These are phyloP conservation scores for Melieria picta DNA, from an alignment of 2,888 invertebrate genomes.

Conservation along the genomic window DNA sequence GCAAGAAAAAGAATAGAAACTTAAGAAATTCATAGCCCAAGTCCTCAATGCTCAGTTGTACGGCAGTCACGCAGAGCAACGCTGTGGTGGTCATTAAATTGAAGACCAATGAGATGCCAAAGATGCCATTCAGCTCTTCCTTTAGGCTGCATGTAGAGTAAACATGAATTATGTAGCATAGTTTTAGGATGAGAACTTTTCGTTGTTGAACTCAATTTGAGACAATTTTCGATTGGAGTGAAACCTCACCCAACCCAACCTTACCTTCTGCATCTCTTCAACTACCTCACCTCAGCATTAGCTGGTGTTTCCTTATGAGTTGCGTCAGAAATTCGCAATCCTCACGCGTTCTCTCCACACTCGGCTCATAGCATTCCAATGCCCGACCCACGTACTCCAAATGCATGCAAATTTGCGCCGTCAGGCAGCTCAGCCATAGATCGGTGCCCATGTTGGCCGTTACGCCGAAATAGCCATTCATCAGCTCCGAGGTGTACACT, in stretches of 20 bases:
- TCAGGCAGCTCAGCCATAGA: constrained; percentile 50
- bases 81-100: constrained; percentile 43
- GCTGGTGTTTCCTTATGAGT: constrained; percentile 46
- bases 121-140: constrained; percentile 43
- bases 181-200: too few species aligned
- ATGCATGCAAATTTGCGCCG: constrained; percentile 55
- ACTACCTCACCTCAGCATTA: constrained; percentile 45
- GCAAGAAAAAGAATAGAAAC: constrained; percentile 42
- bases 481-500: constrained; percentile 42
- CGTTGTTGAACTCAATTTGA: too few species aligned
- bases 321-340: constrained; percentile 44
- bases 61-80: constrained; percentile 43
- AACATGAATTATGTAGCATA: too few species aligned
- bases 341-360: constrained; percentile 29
- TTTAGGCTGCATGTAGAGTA: constrained; percentile 38
- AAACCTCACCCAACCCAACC: too few species aligned
- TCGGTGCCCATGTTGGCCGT: constrained; percentile 40
- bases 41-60: constrained; percentile 44
- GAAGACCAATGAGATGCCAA: constrained; percentile 42
- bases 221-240: too few species aligned
- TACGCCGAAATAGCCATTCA: constrained; percentile 41
- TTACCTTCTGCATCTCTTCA: too few species aligned
- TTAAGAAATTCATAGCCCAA: constrained; percentile 42
- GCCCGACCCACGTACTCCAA: constrained; percentile 47
- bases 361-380: constrained; percentile 47